phyloP scores from a whole-genome alignment of 2,888 invertebrate species.

The Dastarcus helophoroides region DNA sequence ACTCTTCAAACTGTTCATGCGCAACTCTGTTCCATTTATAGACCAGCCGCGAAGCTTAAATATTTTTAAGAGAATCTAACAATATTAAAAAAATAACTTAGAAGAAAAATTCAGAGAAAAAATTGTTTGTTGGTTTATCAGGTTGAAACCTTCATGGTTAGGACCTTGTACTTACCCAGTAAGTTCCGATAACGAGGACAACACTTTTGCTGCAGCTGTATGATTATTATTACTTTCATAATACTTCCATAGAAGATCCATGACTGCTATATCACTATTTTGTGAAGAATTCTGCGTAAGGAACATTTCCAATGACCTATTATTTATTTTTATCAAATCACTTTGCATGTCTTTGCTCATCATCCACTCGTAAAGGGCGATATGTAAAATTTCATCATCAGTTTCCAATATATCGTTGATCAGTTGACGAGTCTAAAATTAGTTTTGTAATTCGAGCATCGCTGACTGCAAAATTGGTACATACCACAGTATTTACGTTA shows the following conservation, averaged over 20 bases:
- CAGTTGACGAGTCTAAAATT: conserved; percentile 44
- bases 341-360: conserved; percentile 61
- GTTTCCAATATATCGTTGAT: conserved; percentile 56
- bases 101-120: no score
- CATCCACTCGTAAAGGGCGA: conserved; percentile 89
- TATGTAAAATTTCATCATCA: conserved; percentile 81
- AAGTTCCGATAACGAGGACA: conserved; percentile 74
- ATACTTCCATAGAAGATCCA: conserved; percentile 90
- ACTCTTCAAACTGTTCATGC: no score
- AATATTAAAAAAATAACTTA: no score
- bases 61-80: no score
- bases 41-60: no score
- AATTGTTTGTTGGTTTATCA: no score
- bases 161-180: conserved; percentile 40
- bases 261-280: conserved; percentile 40
- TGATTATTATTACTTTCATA: conserved; percentile 90
- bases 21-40: no score
- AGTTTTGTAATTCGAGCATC: neutral
- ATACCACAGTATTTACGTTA: neutral
- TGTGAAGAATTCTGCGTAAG: conserved; percentile 48
- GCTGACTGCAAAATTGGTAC: neutral
- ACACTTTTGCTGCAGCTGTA: conserved; percentile 80
- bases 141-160: neutral
- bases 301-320: conserved; percentile 66
- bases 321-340: conserved; percentile 55